Conservation (phyloP, 2,888 invertebrate genomes). For the Cheilosia urbana region DNA sequence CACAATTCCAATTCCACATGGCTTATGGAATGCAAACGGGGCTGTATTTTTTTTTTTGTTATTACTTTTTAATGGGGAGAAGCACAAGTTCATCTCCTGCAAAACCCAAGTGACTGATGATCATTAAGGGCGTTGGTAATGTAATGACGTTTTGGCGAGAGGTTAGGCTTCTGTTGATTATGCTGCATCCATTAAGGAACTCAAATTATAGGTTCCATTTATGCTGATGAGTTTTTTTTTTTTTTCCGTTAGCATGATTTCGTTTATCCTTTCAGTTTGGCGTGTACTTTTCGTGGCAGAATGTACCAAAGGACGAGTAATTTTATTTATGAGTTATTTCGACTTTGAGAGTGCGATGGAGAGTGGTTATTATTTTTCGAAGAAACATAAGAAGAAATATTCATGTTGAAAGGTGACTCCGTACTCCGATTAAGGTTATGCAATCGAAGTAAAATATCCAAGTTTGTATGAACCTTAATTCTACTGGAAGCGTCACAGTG, state of each 20-base stretch:
- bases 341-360: no score
- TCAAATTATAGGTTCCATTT: conserved; percentile 39
- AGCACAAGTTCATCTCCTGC: conserved; percentile 31
- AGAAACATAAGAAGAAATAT: no score
- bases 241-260: conserved; percentile 28
- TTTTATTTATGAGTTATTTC: conserved; percentile 1
- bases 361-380: no score
- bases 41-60: not conserved
- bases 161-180: conserved; percentile 51
- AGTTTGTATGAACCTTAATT: no score
- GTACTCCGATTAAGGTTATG: no score
- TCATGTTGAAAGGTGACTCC: no score
- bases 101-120: conserved; percentile 44
- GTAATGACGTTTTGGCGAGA: conserved; percentile 44
- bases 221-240: conserved; percentile 33
- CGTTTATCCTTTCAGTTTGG: conserved; percentile 7
- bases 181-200: conserved; percentile 4
- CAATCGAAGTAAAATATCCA: no score
- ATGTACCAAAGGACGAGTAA: not conserved
- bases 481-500: no score
- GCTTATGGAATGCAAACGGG: conserved; percentile 6
- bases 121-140: conserved; percentile 39
- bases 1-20: not conserved
- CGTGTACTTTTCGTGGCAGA: not conserved
- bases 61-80: conserved; percentile 4